Conservation (phyloP, 2,113 vertebrate species). For the Cephalopterus ornatus region DNA sequence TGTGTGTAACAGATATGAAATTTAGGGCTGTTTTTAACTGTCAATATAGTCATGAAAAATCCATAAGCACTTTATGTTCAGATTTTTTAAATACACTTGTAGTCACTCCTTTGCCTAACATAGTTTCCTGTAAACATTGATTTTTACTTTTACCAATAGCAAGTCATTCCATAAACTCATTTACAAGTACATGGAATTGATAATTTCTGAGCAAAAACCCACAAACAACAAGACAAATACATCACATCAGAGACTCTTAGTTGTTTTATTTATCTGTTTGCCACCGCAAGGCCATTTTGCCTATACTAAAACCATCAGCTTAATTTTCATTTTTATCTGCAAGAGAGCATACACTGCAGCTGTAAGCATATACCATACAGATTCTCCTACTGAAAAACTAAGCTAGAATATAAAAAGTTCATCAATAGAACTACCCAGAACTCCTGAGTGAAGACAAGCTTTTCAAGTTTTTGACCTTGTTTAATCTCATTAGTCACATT, state of each 20-base stretch:
- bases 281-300: neutral
- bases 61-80: neutral
- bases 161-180: neutral
- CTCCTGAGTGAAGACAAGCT: neutral
- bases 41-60: neutral
- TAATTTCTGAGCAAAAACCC: fast-evolving
- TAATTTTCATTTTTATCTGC: neutral
- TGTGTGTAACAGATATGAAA: neutral
- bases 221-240: neutral
- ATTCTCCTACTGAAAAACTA: neutral
- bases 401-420: neutral
- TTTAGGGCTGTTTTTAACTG: neutral
- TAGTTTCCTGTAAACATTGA: neutral
- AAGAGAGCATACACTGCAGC: neutral
- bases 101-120: neutral
- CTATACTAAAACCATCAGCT: neutral
- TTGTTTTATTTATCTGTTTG: neutral
- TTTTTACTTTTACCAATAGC: neutral
- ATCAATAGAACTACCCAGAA: neutral
- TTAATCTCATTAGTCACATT: neutral
- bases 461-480: neutral
- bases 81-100: neutral
- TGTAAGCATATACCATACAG: neutral
- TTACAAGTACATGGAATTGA: neutral
- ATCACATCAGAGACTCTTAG: neutral